Conservation (phyloP, 2,113 vertebrate species). For the Protobothrops flavoviridis region DNA sequence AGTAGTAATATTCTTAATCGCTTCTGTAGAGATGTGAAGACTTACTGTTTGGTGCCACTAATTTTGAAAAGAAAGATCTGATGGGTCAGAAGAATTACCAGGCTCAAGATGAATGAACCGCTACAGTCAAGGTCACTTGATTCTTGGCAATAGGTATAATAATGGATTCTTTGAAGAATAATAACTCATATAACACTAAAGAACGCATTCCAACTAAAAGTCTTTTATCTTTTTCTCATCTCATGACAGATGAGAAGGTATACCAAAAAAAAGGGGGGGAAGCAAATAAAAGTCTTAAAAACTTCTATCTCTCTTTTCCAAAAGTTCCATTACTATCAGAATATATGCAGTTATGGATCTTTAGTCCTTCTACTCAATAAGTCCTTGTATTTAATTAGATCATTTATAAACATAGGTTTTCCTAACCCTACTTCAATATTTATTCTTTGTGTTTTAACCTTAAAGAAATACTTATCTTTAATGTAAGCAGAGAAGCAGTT, state of each 20-base stretch:
- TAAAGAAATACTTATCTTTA: background rate
- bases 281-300: background rate
- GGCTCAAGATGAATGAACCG: slow-evolving; percentile 30
- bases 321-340: slow-evolving; percentile 10
- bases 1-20: slow-evolving; percentile 26
- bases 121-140: slow-evolving; percentile 37
- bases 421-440: background rate
- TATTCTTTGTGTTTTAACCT: slow-evolving; percentile 1
- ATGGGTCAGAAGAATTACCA: slow-evolving; percentile 29
- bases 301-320: background rate
- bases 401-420: background rate
- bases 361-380: background rate
- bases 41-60: slow-evolving; percentile 10
- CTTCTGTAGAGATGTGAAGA: slow-evolving; percentile 34
- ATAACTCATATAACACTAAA: slow-evolving; percentile 43
- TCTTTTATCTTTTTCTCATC: background rate
- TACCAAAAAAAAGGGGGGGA: background rate
- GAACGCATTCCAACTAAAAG: slow-evolving; percentile 20
- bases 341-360: slow-evolving; percentile 17
- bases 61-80: slow-evolving; percentile 23
- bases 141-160: slow-evolving; percentile 38
- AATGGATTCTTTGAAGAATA: slow-evolving; percentile 38
- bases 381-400: background rate
- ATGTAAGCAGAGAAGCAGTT: background rate
- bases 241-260: background rate